phyloP scores from a whole-genome alignment of 2,797 vertebrate genomes.

The Lithobates sylvaticus region DNA sequence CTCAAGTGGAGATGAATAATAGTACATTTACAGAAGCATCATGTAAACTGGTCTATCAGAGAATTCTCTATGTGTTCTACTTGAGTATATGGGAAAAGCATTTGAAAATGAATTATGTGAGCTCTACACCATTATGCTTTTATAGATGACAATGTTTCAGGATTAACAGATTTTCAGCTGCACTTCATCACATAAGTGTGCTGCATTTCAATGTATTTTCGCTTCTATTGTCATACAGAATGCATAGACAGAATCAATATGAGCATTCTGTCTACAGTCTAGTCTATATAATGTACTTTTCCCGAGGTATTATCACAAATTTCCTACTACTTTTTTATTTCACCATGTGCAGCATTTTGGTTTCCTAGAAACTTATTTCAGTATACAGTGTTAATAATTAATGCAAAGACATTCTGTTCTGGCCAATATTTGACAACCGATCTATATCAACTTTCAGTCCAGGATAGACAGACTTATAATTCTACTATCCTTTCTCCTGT shows the following conservation, averaged over 20 bases:
- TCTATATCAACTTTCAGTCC: constrained; percentile 14
- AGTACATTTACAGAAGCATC: constrained; percentile 29
- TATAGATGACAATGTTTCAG: constrained; percentile 14
- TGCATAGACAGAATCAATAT: constrained; percentile 19
- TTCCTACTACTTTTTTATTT: constrained; percentile 1
- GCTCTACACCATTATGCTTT: constrained; percentile 9
- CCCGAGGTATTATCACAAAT: constrained; percentile 17
- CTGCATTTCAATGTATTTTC: constrained; percentile 14
- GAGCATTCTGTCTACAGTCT: background rate
- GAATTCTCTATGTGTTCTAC: constrained; percentile 9
- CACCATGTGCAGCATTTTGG: background rate
- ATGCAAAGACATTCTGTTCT: constrained; percentile 20
- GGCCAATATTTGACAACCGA: constrained; percentile 16
- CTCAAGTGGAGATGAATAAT: constrained; percentile 37
- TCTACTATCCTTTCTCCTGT: constrained; percentile 16
- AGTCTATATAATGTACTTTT: constrained; percentile 14
- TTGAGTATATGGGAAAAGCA: constrained; percentile 4
- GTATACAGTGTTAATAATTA: constrained; percentile 19
- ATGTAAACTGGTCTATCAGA: constrained; percentile 39
- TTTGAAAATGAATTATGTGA: constrained; percentile 24
- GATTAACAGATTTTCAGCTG: constrained; percentile 17
- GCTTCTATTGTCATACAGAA: background rate
- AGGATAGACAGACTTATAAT: constrained; percentile 23
- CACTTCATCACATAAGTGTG: background rate
- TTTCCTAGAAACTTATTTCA: constrained; percentile 7